These are phyloP conservation scores for Micropoecilia bifurca DNA, from an alignment of 2,797 vertebrate species.

Conservation along the genomic window DNA sequence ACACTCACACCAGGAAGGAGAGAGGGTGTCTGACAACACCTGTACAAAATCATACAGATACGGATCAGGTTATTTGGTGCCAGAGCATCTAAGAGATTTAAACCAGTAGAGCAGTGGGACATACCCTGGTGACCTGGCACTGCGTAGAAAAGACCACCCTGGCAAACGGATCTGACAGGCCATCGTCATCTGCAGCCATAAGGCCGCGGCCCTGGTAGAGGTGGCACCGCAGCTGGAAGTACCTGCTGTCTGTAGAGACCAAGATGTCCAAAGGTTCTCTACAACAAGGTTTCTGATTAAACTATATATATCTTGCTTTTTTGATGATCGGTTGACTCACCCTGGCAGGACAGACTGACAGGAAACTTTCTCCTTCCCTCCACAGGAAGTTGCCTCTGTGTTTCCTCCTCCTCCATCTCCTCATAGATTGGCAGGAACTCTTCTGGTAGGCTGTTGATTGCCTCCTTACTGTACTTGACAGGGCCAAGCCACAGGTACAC, in stretches of 20 bases:
- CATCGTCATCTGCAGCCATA: slow-evolving; percentile 89
- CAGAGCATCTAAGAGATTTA: neutral
- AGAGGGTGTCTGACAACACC: slow-evolving; percentile 88
- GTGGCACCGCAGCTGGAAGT: slow-evolving; percentile 94
- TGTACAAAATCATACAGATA: slow-evolving; percentile 50
- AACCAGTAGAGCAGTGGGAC: neutral
- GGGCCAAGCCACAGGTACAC: slow-evolving; percentile 92
- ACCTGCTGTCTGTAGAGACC: slow-evolving; percentile 82
- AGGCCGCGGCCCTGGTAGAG: slow-evolving; percentile 92
- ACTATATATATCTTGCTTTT: neutral
- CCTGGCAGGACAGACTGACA: slow-evolving; percentile 82
- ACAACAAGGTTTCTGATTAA: neutral
- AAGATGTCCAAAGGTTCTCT: neutral
- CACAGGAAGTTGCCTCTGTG: slow-evolving; percentile 32
- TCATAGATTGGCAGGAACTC: slow-evolving; percentile 86
- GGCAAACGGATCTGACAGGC: slow-evolving; percentile 91
- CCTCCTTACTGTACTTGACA: slow-evolving; percentile 88
- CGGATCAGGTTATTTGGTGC: neutral
- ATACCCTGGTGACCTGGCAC: slow-evolving; percentile 88
- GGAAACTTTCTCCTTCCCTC: slow-evolving; percentile 75
- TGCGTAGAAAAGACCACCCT: slow-evolving; percentile 91
- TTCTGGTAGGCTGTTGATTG: slow-evolving; percentile 81
- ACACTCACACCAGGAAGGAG: slow-evolving; percentile 91
- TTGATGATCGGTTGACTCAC: slow-evolving; percentile 71
- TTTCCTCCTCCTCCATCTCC: slow-evolving; percentile 65